phyloP scores from a whole-genome alignment of 2,888 invertebrate species.

The Drosophila lutescens region DNA sequence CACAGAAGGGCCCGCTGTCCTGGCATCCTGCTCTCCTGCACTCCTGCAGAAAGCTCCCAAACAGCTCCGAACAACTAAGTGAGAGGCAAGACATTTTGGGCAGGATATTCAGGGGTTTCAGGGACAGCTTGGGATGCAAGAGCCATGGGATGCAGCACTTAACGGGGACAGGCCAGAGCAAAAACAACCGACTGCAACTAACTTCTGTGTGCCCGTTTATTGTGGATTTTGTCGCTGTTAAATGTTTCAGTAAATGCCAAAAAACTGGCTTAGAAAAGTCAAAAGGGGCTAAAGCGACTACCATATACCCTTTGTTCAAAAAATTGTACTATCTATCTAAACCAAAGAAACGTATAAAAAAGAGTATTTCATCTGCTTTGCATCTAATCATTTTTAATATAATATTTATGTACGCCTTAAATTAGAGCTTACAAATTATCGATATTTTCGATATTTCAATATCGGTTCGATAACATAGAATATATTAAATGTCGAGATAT shows the following conservation, averaged over 20 bases:
- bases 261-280: slow-evolving; percentile 25
- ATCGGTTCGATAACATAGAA: no score
- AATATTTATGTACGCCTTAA: no score
- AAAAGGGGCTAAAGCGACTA: slow-evolving; percentile 1
- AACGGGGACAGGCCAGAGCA: slow-evolving; percentile 13
- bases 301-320: not conserved
- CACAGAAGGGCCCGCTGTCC: slow-evolving; percentile 12
- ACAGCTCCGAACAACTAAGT: slow-evolving; percentile 24
- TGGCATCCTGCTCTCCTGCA: not conserved
- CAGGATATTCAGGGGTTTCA: not conserved
- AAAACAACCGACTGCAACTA: slow-evolving; percentile 40
- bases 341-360: no score
- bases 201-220: slow-evolving; percentile 48
- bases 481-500: no score
- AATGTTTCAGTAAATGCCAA: slow-evolving; percentile 61
- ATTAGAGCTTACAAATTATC: no score
- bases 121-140: no score
- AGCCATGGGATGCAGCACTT: not conserved
- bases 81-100: slow-evolving; percentile 37
- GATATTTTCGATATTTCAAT: no score
- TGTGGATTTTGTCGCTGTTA: slow-evolving; percentile 59
- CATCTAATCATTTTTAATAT: no score
- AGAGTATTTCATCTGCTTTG: no score
- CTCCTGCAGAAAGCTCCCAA: not conserved
- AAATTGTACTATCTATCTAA: no score